Evolutionary conservation across 1,140 invertebrate genomes (phyloP), one percentile per base, ranked within the genome.

Genomic region (Tetragonula clypearis): DNA sequence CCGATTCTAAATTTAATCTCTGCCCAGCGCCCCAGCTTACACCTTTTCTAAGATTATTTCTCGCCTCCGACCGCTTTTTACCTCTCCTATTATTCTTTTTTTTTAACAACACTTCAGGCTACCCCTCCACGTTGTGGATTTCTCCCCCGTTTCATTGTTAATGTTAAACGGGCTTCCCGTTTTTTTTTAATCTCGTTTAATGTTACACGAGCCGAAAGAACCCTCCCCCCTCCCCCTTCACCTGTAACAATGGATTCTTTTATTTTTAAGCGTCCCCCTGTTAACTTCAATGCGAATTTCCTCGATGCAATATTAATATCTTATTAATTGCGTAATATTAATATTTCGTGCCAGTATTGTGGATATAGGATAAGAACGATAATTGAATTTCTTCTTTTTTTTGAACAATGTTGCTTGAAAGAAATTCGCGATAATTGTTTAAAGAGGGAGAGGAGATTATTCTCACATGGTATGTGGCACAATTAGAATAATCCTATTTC

Each of bases 1-100:
- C 90, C 86, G 73, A 92, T 90, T 93, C 94, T 94, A 94, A 93
- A 94, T 94, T 93, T 94, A 93, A 93, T 85, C 87, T 85, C 87
- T 79, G 66, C 41, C 71, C 73, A 88, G 76, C 88, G 88, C 90
- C 90, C 90, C 90, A 90, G 89, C 87, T 88, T 73, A 68, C 55
- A 83, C 79, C 78, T 76, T 73, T 89, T 41, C 82, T 84, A 79
- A 72, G 77, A 84, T 79, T 79, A 17, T 78, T 12, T 79, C 41
- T 72, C 68, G 23, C 62, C 55, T 41, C 55, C 66, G 5, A 79
- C 21, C n/a, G 53, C n/a, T 30, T n/a, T 49, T 60, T 9, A 49
- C 41, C 41, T 49, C 41, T n/a, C 19, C 19, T 12, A 2, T 3
- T 30, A 1, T 14, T n/a, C 41, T 76, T 76, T 35, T 49, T 56